Percentiles rank a stretch among this genome's conserved stretches.
Evolutionary conservation across 2,888 invertebrate species (phyloP).

Genomic region (Steinernema hermaphroditum): DNA sequence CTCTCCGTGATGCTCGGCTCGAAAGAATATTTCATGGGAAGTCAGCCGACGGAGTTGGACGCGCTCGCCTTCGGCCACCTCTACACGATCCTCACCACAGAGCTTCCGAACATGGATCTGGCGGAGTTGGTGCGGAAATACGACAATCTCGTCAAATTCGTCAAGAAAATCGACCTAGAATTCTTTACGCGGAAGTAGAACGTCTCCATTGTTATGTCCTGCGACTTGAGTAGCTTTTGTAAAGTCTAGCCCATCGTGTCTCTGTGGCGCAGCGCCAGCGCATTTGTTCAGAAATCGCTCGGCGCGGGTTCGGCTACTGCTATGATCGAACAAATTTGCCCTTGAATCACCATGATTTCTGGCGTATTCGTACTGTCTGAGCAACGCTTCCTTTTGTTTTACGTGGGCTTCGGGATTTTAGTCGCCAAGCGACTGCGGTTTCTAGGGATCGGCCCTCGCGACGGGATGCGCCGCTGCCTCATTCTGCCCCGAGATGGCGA

Average conservation of each 20-base stretch:
- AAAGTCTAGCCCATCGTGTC: neutral
- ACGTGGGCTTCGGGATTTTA: conserved; percentile 22
- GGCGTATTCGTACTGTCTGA: conserved; percentile 28
- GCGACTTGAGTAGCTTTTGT: neutral
- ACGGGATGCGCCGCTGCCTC: neutral
- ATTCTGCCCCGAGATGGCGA: neutral
- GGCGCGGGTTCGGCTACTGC: conserved; percentile 18
- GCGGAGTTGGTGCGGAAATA: conserved; percentile 80
- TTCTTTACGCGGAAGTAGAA: conserved; percentile 48
- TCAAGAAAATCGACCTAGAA: conserved; percentile 77
- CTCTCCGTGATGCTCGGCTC: conserved; percentile 82
- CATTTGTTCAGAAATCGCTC: neutral
- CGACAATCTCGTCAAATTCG: conserved; percentile 79
- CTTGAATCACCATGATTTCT: conserved; percentile 9
- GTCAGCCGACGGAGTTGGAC: conserved; percentile 81
- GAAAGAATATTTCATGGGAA: conserved; percentile 76
- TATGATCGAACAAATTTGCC: conserved; percentile 20
- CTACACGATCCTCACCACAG: conserved; percentile 88
- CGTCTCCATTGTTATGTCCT: neutral
- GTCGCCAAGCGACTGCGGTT: too few relatives aligned
- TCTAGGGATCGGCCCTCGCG: neutral
- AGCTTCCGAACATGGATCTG: conserved; percentile 80
- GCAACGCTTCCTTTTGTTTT: neutral
- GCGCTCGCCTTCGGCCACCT: conserved; percentile 94
- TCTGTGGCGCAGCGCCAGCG: neutral